These are phyloP conservation scores for Uromys caudimaculatus DNA, from an alignment of 2,797 vertebrate genomes.

Conservation along the genomic window DNA sequence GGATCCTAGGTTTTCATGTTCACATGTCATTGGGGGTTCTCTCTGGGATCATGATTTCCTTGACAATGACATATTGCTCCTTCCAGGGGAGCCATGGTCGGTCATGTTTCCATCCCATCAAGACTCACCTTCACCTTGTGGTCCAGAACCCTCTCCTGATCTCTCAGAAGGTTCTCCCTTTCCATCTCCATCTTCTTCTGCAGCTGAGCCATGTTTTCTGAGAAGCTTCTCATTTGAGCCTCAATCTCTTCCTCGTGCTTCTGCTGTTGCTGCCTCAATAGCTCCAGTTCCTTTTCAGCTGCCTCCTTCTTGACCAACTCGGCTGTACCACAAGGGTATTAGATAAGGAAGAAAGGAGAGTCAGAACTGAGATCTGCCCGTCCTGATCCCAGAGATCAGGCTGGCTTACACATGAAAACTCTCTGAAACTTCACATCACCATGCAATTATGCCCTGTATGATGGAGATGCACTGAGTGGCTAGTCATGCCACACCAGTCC, in stretches of 20 bases:
- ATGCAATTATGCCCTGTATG: background rate
- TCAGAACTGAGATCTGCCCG: background rate
- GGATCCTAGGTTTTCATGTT: background rate
- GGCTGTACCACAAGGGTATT: background rate
- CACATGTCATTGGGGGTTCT: background rate
- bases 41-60: background rate
- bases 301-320: background rate
- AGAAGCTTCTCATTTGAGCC: background rate
- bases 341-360: background rate
- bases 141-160: background rate
- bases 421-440: background rate
- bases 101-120: background rate
- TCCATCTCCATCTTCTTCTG: background rate
- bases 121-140: constrained; percentile 32
- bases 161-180: background rate
- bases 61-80: background rate
- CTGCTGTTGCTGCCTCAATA: background rate
- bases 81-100: background rate
- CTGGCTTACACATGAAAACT: background rate
- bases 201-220: background rate
- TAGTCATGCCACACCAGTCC: background rate
- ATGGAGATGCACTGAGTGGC: fast-evolving
- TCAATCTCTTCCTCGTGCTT: background rate
- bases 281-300: background rate
- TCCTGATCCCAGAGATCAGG: background rate